Conservation (phyloP, 2,113 vertebrate species). For the Diadophis punctatus region DNA sequence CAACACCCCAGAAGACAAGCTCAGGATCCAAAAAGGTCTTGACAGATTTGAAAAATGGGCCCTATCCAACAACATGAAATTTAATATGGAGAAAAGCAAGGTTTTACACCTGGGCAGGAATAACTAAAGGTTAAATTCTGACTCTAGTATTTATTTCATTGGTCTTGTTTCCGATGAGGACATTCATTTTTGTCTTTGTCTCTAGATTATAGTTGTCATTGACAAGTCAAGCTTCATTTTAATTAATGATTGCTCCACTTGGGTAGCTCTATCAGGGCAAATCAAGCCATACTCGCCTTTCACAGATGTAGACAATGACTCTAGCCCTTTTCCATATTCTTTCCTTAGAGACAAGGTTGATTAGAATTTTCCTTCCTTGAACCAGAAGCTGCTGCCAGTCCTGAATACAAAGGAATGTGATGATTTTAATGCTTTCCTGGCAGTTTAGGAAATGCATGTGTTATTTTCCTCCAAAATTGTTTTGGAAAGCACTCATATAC, state of each 20-base stretch:
- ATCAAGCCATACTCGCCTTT: neutral
- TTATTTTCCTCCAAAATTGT: neutral
- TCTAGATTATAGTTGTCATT: neutral
- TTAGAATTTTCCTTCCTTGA: neutral
- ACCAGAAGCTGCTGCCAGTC: fast-evolving
- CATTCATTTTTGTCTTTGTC: neutral
- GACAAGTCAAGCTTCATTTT: neutral
- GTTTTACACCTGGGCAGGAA: too few relatives aligned
- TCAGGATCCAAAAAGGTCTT: too few relatives aligned
- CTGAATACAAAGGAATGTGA: neutral
- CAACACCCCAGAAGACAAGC: too few relatives aligned
- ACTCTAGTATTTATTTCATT: neutral
- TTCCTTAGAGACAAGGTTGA: neutral
- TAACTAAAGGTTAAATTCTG: neutral
- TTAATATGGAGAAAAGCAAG: too few relatives aligned
- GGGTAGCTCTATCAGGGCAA: neutral
- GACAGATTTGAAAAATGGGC: too few relatives aligned
- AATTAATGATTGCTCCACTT: neutral
- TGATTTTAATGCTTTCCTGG: neutral
- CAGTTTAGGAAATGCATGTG: neutral
- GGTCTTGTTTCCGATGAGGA: neutral
- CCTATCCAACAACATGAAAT: too few relatives aligned
- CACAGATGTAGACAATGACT: neutral
- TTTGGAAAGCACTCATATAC: neutral
- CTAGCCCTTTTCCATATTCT: neutral